phyloP scores from a whole-genome alignment of 2,113 vertebrate genomes.

The Sturnira hondurensis region DNA sequence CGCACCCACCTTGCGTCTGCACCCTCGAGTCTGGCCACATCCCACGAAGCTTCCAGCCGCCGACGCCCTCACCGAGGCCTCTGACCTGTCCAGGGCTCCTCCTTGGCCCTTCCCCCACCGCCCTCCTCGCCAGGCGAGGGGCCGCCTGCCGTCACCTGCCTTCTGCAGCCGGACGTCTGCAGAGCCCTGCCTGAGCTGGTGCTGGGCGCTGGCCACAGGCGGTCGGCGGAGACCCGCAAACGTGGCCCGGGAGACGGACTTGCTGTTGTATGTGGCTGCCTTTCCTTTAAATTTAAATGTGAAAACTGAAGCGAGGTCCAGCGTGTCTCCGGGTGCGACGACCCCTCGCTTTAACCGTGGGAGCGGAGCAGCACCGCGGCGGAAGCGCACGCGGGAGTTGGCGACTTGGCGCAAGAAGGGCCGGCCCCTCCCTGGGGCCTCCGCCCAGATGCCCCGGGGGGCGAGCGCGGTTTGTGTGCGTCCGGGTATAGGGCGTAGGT shows the following conservation, averaged over 20 bases:
- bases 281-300: not conserved
- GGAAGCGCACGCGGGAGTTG: not conserved
- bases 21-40: not conserved
- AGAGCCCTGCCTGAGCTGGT: not conserved
- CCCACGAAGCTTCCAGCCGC: not conserved
- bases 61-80: not conserved
- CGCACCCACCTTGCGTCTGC: not conserved
- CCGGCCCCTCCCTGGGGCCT: not conserved
- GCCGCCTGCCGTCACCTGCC: not conserved
- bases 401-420: not conserved
- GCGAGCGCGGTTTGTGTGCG: no score
- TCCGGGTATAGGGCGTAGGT: not conserved
- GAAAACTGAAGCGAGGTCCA: fast-evolving
- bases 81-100: not conserved
- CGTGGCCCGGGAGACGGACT: fast-evolving
- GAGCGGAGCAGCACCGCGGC: not conserved
- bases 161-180: not conserved
- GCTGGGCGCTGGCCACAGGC: fast-evolving
- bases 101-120: not conserved
- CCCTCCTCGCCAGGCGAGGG: not conserved
- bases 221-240: not conserved
- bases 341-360: no score
- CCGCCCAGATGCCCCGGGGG: fast-evolving
- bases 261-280: not conserved
- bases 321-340: fast-evolving